Base-by-base conservation (phyloP, 2,113 vertebrate species). In the Polyodon spathula region DNA sequence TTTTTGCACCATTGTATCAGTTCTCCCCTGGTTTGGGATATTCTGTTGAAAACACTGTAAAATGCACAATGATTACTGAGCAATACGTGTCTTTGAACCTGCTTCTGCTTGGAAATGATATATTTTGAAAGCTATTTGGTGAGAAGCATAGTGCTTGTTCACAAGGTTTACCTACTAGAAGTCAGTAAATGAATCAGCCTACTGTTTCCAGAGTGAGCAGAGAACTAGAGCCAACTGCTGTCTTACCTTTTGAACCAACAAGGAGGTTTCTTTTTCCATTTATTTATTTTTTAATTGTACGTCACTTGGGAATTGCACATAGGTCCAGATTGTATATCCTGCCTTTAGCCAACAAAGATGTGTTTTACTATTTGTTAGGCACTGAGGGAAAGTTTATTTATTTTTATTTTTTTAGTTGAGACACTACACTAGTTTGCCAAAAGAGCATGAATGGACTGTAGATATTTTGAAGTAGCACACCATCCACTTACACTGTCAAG, bases 401-500 rank as follows among this genome's bases (percentile, higher is more conserved):
- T n/a, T 27, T 27, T 27, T 27, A 27, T 27, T 27, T 27, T 27
- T 27, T 27, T 27, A 27, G 27, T 27, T 27, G 27, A 3, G 27
- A 27, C 27, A 27, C 27, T 27, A 27, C 27, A 27, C 27, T 27
- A 27, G 27, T 27, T 27, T 3, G 3, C 27, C 27, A 27, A 27
- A 27, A 27, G 27, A 14, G 54, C 27, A 12, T 4, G 27, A 12
- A 11, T 5, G 15, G 15, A n/a, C 6, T 6, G 14, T 50, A 14
- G 15, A n/a, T n/a, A 50, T 10, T 10, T 14, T 50, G 48, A n/a
- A n/a, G 12, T 12, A n/a, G 12, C 48, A 12, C 15, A 6, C 12
- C 48, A 14, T 50, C 38, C 37, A 40, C 7, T 48, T 40, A 15
- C n/a, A 73, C 71, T 76, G 80, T 80, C 79, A 80, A 53, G 72